These are phyloP conservation scores for Paradoxurus hermaphroditus DNA, from an alignment of 2,113 vertebrate species.

Conservation along the genomic window DNA sequence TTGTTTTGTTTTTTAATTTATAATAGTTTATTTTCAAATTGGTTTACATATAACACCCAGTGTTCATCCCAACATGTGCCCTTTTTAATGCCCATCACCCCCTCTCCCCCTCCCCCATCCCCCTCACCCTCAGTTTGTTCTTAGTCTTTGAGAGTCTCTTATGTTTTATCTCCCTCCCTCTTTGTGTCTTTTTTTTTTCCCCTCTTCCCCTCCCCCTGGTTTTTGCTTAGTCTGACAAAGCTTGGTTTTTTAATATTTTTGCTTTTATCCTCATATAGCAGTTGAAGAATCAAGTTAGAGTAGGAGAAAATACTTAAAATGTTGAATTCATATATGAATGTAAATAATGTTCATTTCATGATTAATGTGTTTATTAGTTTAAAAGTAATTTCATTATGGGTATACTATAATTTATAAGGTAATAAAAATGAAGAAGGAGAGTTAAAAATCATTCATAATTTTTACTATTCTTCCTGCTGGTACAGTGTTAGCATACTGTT, in stretches of 20 bases:
- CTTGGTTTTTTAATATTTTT: background rate
- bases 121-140: no score
- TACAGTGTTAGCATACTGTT: background rate
- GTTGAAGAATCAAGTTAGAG: background rate
- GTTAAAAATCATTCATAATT: background rate
- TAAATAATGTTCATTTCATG: background rate
- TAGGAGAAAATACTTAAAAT: background rate
- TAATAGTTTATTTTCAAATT: no score
- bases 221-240: no score
- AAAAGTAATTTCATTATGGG: background rate
- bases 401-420: background rate
- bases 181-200: no score
- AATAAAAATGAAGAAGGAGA: conserved; percentile 6
- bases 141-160: no score
- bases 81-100: no score
- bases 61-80: no score
- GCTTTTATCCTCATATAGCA: background rate
- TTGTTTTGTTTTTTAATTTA: no score
- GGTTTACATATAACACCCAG: no score
- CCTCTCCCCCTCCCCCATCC: no score
- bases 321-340: background rate
- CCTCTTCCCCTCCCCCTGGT: no score
- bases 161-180: no score
- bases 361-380: background rate
- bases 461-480: background rate